Conservation (phyloP, 2,888 invertebrate species). For the Crioceris asparagi region DNA sequence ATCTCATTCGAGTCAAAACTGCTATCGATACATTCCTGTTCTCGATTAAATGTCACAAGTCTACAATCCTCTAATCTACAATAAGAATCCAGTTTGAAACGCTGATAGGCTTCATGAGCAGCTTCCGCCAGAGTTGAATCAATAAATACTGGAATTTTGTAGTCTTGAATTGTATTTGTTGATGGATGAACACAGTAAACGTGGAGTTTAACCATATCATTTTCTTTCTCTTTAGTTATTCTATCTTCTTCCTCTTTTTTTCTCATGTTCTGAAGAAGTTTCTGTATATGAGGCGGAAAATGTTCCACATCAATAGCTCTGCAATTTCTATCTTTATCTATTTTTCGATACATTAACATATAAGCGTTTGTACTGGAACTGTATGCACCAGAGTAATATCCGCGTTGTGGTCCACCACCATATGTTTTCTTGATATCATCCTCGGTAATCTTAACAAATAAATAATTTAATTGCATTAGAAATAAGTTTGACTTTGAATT, state of each 20-base stretch:
- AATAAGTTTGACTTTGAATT: too few species aligned
- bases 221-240: slow-evolving; percentile 47
- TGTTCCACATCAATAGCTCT: slow-evolving; percentile 53
- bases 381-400: slow-evolving; percentile 63
- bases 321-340: slow-evolving; percentile 52
- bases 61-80: slow-evolving; percentile 57
- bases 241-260: slow-evolving; percentile 55
- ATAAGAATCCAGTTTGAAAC: slow-evolving; percentile 46
- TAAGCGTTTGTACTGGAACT: slow-evolving; percentile 80
- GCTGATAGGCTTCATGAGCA: slow-evolving; percentile 49
- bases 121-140: slow-evolving; percentile 50
- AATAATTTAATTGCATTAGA: too few species aligned
- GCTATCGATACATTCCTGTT: slow-evolving; percentile 51
- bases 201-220: slow-evolving; percentile 51
- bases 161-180: slow-evolving; percentile 42
- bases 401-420: slow-evolving; percentile 57
- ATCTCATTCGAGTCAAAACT: slow-evolving; percentile 54
- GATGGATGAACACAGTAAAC: slow-evolving; percentile 54
- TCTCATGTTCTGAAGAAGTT: slow-evolving; percentile 51
- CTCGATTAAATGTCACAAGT: slow-evolving; percentile 57
- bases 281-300: slow-evolving; percentile 63
- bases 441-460: slow-evolving; percentile 51
- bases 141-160: slow-evolving; percentile 46
- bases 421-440: slow-evolving; percentile 76
- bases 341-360: slow-evolving; percentile 82